These are phyloP conservation scores for Acleris emargana DNA, from an alignment of 2,888 invertebrate genomes.

Conservation along the genomic window DNA sequence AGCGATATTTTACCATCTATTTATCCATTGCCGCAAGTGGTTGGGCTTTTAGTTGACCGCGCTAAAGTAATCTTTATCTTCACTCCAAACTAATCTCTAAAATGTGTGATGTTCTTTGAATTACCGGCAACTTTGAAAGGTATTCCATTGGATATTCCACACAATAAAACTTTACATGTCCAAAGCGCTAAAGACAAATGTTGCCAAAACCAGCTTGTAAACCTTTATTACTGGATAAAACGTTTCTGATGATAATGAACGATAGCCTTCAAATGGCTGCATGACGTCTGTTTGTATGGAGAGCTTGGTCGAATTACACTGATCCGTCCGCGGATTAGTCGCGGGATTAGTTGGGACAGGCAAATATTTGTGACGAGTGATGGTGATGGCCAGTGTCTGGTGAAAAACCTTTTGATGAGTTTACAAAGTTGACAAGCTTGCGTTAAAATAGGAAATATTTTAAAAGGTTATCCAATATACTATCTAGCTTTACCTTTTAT, in stretches of 20 bases:
- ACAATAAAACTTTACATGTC: background rate
- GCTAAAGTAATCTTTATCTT: too few relatives aligned
- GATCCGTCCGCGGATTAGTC: constrained; percentile 45
- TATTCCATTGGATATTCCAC: too few relatives aligned
- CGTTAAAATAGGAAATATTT: background rate
- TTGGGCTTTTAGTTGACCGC: too few relatives aligned
- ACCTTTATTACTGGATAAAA: constrained; percentile 33
- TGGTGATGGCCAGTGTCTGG: constrained; percentile 44
- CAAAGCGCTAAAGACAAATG: constrained; percentile 4
- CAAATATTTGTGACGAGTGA: constrained; percentile 56
- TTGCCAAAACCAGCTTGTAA: constrained; percentile 23
- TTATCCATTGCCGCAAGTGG: too few relatives aligned
- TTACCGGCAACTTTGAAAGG: too few relatives aligned
- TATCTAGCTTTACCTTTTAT: too few relatives aligned
- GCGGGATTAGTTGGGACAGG: constrained; percentile 36
- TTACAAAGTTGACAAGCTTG: background rate
- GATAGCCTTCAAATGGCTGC: constrained; percentile 48
- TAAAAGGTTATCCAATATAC: too few relatives aligned
- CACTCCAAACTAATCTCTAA: too few relatives aligned
- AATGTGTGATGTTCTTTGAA: too few relatives aligned
- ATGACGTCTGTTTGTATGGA: constrained; percentile 42
- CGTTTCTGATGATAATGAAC: constrained; percentile 24
- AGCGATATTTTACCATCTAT: too few relatives aligned
- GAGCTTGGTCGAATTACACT: constrained; percentile 29
- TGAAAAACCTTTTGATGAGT: constrained; percentile 29